phyloP scores from a whole-genome alignment of 2,888 invertebrate genomes.

The Agrochola macilenta region DNA sequence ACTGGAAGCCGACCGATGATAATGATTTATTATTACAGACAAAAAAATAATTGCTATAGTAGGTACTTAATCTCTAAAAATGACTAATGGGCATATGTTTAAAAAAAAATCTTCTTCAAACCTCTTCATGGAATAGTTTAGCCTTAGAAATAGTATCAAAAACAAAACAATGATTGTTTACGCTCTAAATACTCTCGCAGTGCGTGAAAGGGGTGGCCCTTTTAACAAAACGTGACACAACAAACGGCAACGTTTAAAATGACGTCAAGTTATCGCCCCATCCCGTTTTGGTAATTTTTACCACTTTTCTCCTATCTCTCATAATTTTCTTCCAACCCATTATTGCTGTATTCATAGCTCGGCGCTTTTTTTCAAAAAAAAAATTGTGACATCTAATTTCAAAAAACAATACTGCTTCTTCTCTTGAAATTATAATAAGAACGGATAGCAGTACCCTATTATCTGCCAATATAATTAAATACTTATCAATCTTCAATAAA shows the following conservation, averaged over 20 bases:
- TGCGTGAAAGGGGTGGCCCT: too few species aligned
- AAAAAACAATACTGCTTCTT: too few species aligned
- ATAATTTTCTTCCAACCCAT: constrained; percentile 68
- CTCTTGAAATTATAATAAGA: background rate
- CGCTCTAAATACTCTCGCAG: constrained; percentile 17
- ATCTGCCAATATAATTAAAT: background rate
- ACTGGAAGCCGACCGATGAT: too few species aligned
- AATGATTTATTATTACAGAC: too few species aligned
- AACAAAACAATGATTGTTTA: background rate
- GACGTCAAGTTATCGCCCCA: constrained; percentile 60
- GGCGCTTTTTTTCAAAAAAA: constrained; percentile 8
- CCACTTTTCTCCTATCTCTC: constrained; percentile 64
- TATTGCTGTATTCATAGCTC: constrained; percentile 67
- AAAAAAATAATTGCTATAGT: too few species aligned
- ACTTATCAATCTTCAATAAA: background rate
- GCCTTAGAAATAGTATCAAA: background rate
- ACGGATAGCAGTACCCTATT: background rate
- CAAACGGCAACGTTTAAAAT: constrained; percentile 63
- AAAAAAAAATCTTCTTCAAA: background rate
- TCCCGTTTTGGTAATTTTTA: constrained; percentile 64
- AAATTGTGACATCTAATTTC: background rate
- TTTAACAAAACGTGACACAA: constrained; percentile 59
- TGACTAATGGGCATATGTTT: background rate
- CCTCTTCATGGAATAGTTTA: background rate
- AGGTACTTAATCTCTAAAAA: background rate